Conservation (phyloP, 2,888 invertebrate species). For the Chromoteleia sp. region DNA sequence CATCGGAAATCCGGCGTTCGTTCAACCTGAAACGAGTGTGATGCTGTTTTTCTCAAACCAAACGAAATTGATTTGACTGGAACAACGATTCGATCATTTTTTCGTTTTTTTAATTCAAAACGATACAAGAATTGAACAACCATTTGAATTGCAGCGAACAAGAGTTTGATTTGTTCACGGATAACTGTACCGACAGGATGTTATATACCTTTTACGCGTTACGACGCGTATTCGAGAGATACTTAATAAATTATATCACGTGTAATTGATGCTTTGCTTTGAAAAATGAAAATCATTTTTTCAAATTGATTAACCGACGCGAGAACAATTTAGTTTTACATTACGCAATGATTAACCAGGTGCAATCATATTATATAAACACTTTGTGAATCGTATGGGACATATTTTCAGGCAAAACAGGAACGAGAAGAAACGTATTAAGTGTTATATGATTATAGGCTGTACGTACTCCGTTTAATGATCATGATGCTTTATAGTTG, state of each 20-base stretch:
- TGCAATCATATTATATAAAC: constrained; percentile 43
- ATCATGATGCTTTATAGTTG: constrained; percentile 28
- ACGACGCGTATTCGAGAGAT: too few species aligned
- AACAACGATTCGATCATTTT: background rate
- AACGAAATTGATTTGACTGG: background rate
- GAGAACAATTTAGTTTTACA: too few species aligned
- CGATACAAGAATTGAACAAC: too few species aligned
- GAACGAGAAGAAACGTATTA: constrained; percentile 13
- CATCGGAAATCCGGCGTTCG: constrained; percentile 61
- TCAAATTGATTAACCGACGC: too few species aligned
- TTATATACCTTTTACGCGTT: too few species aligned
- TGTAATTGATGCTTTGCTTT: too few species aligned
- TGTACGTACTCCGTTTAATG: constrained; percentile 22
- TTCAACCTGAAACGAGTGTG: constrained; percentile 54
- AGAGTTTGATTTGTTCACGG: too few species aligned
- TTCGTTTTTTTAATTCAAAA: background rate
- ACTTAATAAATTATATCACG: too few species aligned
- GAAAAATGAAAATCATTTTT: too few species aligned
- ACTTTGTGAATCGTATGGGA: constrained; percentile 17
- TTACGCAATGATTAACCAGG: constrained; percentile 8
- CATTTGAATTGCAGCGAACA: too few species aligned
- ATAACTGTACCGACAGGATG: too few species aligned
- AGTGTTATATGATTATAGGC: constrained; percentile 41
- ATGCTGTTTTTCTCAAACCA: constrained; percentile 6
- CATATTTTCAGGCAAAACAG: constrained; percentile 17